These are phyloP conservation scores for Dynastes hyllus DNA, from an alignment of 2,888 invertebrate genomes.

Conservation along the genomic window DNA sequence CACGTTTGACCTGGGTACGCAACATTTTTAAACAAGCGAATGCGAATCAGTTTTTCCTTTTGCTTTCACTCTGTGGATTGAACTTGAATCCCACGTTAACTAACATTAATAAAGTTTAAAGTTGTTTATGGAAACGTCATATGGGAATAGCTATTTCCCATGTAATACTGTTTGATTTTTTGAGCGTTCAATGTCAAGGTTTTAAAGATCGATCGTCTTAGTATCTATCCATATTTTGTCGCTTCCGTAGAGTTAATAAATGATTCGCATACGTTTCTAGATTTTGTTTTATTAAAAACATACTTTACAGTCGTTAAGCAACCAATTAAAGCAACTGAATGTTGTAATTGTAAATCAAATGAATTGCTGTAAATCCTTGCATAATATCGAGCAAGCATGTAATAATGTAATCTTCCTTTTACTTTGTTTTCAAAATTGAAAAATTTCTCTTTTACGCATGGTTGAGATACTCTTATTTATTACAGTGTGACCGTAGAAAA, in stretches of 20 bases:
- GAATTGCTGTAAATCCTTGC: conserved; percentile 6
- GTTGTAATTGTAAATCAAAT: neutral
- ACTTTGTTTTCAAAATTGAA: conserved; percentile 5
- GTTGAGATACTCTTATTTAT: neutral
- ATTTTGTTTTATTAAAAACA: neutral
- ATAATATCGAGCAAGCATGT: conserved; percentile 2
- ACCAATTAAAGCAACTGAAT: neutral
- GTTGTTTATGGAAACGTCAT: too few relatives aligned
- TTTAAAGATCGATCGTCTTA: too few relatives aligned
- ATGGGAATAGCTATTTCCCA: too few relatives aligned
- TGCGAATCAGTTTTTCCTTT: conserved; percentile 17
- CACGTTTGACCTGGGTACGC: neutral
- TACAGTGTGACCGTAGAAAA: neutral
- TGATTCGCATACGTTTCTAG: neutral
- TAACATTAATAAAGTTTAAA: too few relatives aligned
- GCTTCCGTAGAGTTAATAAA: neutral
- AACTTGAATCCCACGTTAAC: neutral
- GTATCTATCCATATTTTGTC: too few relatives aligned
- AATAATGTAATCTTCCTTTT: conserved; percentile 11
- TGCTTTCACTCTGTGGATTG: conserved; percentile 14
- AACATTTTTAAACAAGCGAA: conserved; percentile 14
- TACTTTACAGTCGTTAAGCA: neutral
- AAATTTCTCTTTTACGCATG: conserved; percentile 5
- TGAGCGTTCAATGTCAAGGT: too few relatives aligned
- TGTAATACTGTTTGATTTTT: too few relatives aligned